phyloP scores from a whole-genome alignment of 2,888 invertebrate species.

The Eucera pruinosa region DNA sequence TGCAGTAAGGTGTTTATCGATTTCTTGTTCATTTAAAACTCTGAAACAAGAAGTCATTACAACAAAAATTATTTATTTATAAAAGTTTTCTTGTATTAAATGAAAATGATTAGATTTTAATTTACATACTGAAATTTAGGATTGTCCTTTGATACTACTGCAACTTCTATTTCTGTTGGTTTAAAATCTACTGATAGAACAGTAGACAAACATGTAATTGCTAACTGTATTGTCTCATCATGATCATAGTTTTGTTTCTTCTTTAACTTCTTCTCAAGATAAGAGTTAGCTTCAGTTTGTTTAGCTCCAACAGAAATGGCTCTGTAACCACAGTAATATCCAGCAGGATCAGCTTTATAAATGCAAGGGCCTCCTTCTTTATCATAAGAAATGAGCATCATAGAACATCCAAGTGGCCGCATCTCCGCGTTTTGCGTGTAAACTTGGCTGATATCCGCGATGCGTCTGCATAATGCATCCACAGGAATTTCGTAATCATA shows the following conservation, averaged over 20 bases:
- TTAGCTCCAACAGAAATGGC: constrained; percentile 98
- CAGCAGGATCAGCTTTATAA: constrained; percentile 99
- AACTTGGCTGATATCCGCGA: constrained; percentile 98
- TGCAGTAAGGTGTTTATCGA: constrained; percentile 95
- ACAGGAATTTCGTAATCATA: constrained; percentile 97
- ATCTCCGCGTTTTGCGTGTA: constrained; percentile 99
- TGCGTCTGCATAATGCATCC: constrained; percentile 95
- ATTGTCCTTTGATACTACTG: constrained; percentile 93
- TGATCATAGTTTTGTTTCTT: constrained; percentile 92
- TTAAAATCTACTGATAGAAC: constrained; percentile 98
- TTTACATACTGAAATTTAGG: constrained; percentile 90
- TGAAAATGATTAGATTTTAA: no score
- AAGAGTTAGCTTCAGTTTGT: constrained; percentile 97
- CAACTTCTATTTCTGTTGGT: constrained; percentile 98
- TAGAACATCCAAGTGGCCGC: constrained; percentile 97
- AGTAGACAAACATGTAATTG: constrained; percentile 95
- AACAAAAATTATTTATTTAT: no score
- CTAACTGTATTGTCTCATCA: constrained; percentile 96
- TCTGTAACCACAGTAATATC: constrained; percentile 98
- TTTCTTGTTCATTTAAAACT: constrained; percentile 92
- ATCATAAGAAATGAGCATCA: constrained; percentile 97
- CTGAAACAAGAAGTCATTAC: constrained; percentile 84
- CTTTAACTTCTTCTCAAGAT: constrained; percentile 98
- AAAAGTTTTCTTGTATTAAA: no score
- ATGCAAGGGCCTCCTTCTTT: constrained; percentile 94